Conservation (phyloP, 92 coral and sea anemone species). For the Metridium senile region DNA sequence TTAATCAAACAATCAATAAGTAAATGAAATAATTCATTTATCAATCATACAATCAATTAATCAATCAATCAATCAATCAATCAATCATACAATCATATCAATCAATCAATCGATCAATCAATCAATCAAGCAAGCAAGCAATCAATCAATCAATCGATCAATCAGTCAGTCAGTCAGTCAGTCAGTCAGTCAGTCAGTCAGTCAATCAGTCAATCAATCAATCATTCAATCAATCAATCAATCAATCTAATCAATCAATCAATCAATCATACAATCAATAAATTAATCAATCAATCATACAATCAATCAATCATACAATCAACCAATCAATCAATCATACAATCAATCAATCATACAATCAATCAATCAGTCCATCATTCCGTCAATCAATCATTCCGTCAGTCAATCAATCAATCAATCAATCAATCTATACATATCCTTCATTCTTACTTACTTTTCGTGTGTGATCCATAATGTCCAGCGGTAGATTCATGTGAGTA, state of each 20-base stretch:
- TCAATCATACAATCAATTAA: background rate
- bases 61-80: no score
- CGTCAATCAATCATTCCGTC: background rate
- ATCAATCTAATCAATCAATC: background rate
- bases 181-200: no score
- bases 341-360: background rate
- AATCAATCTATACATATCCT: background rate
- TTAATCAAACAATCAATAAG: background rate
- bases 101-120: background rate
- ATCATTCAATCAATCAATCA: background rate
- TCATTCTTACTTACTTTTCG: conserved; percentile 25
- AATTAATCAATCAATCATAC: background rate
- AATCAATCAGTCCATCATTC: background rate
- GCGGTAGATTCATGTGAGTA: conserved; percentile 31
- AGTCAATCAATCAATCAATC: background rate
- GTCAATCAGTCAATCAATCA: background rate
- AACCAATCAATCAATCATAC: background rate
- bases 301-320: background rate
- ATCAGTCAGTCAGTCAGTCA: background rate
- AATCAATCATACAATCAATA: background rate
- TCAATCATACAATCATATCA: no score
- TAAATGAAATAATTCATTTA: no score
- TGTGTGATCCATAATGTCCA: conserved; percentile 36
- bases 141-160: background rate
- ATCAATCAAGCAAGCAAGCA: background rate